Evolutionary conservation across 2,113 vertebrate species (phyloP).

Genomic region (Morone saxatilis): DNA sequence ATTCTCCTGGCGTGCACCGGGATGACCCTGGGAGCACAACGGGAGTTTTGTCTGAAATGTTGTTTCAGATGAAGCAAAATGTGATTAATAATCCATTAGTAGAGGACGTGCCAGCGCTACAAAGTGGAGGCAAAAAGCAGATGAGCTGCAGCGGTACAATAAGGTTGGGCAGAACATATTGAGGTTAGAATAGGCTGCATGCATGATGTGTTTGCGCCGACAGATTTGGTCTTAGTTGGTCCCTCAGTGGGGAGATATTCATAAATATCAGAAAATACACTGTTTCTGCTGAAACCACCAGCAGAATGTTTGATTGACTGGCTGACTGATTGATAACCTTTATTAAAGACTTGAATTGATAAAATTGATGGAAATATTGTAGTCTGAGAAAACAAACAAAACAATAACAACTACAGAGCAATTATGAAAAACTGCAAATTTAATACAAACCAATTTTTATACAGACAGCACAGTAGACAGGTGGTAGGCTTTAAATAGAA

Average conservation of each 20-base stretch:
- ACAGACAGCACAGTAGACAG: neutral
- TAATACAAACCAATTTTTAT: neutral
- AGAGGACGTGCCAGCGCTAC: constrained; percentile 27
- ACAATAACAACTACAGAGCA: neutral
- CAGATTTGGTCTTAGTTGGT: constrained; percentile 19
- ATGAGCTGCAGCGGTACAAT: constrained; percentile 26
- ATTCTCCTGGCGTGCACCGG: neutral
- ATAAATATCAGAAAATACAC: constrained; percentile 9
- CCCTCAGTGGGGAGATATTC: constrained; percentile 1
- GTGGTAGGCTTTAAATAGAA: neutral
- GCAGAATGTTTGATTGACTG: neutral
- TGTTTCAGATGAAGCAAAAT: constrained; percentile 56
- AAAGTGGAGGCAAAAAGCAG: constrained; percentile 36
- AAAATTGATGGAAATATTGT: neutral
- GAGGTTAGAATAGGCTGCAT: neutral
- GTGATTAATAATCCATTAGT: constrained; percentile 77
- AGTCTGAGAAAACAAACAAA: neutral
- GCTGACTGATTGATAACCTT: neutral
- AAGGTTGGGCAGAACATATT: constrained; percentile 14
- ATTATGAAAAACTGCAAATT: neutral
- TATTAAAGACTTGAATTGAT: neutral
- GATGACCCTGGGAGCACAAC: constrained; percentile 53
- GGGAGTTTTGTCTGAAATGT: constrained; percentile 57
- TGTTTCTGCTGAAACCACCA: neutral
- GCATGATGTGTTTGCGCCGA: constrained; percentile 27